phyloP scores from a whole-genome alignment of 2,797 vertebrate genomes.

The Gallinago solitaria region DNA sequence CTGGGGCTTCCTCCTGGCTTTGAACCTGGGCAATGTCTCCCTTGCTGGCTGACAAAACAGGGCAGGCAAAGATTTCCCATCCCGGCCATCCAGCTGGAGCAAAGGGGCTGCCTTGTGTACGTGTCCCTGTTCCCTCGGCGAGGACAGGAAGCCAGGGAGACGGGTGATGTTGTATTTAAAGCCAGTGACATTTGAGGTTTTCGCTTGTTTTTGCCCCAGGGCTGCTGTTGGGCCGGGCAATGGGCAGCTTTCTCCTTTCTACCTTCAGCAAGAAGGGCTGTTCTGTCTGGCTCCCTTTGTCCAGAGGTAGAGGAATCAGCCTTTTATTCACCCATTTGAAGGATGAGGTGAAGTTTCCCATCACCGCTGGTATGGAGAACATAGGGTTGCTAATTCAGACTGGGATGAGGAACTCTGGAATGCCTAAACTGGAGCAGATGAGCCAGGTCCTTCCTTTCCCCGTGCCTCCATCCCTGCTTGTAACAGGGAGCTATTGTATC shows the following conservation, averaged over 20 bases:
- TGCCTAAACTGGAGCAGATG: not conserved
- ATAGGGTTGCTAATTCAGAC: not conserved
- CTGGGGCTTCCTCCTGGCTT: not conserved
- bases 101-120: not conserved
- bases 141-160: not conserved
- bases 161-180: not conserved
- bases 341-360: not conserved
- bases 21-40: not conserved
- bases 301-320: not conserved
- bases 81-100: not conserved
- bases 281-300: not conserved
- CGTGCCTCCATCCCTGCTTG: fast-evolving
- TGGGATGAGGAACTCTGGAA: not conserved
- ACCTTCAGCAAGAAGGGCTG: not conserved
- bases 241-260: not conserved
- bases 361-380: not conserved
- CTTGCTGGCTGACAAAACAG: not conserved
- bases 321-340: not conserved
- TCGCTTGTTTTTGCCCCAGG: not conserved
- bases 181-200: not conserved
- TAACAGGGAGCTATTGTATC: not conserved
- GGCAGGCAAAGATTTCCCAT: not conserved
- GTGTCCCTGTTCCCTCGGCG: not conserved
- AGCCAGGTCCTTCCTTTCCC: not conserved
- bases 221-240: not conserved